These are phyloP conservation scores for Macquaria australasica DNA, from an alignment of 2,113 vertebrate species.

Conservation along the genomic window DNA sequence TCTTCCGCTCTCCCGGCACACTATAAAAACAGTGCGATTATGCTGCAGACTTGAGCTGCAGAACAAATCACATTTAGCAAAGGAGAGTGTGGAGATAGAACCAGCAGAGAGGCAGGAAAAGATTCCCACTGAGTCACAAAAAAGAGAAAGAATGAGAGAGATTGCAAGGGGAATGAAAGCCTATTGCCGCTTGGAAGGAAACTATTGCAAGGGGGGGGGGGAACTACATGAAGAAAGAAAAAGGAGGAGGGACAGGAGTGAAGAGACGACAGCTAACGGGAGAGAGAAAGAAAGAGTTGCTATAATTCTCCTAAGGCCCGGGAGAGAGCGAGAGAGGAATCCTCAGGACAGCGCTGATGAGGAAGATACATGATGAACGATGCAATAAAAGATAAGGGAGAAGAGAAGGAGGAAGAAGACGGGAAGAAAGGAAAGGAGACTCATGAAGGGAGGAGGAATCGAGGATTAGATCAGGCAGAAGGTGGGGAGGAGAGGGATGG, in stretches of 20 bases:
- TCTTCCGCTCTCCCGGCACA: conserved; percentile 56
- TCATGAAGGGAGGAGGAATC: conserved; percentile 50
- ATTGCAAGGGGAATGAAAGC: conserved; percentile 68
- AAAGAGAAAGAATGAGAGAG: conserved; percentile 60
- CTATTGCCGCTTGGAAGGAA: conserved; percentile 63
- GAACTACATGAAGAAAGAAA: conserved; percentile 33
- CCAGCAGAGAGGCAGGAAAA: conserved; percentile 67
- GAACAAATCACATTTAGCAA: conserved; percentile 83
- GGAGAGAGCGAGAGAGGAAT: conserved; percentile 45
- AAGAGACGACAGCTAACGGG: conserved; percentile 19
- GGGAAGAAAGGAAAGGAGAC: conserved; percentile 23
- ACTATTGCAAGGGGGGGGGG: conserved; percentile 14
- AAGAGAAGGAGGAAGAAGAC: conserved; percentile 27
- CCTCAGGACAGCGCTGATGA: conserved; percentile 60
- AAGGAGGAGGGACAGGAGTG: conserved; percentile 22
- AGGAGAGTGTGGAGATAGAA: conserved; percentile 75
- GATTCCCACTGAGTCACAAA: conserved; percentile 76
- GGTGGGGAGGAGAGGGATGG: conserved; percentile 57
- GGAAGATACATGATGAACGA: conserved; percentile 63
- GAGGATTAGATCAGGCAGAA: conserved; percentile 62
- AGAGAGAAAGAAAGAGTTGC: conserved; percentile 19
- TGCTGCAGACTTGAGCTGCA: conserved; percentile 82
- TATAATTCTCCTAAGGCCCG: conserved; percentile 39
- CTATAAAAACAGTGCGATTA: conserved; percentile 76
- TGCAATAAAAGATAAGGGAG: conserved; percentile 67